Percentiles rank a stretch among this genome's conserved stretches.
Conservation (phyloP, 2,888 invertebrate species). For the Thymelicus sylvestris region DNA sequence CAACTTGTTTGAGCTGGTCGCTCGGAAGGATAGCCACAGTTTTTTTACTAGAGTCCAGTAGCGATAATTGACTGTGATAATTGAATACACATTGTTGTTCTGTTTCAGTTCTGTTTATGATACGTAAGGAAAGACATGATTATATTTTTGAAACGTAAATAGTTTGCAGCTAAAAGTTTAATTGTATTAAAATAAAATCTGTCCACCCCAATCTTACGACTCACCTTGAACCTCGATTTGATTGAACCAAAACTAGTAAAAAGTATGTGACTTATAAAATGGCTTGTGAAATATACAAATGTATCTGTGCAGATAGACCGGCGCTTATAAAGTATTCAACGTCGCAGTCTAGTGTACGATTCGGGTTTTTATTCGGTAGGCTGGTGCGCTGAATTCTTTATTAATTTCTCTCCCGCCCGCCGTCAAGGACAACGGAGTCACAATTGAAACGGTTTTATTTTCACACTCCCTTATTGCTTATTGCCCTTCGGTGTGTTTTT, state of each 20-base stretch:
- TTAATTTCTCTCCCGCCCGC: slow-evolving; percentile 20
- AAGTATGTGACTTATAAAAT: neutral
- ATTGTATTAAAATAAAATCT: too few relatives aligned
- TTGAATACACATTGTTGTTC: too few relatives aligned
- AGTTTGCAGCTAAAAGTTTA: too few relatives aligned
- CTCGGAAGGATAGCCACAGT: neutral
- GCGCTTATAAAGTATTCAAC: slow-evolving; percentile 35
- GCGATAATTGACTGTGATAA: too few relatives aligned
- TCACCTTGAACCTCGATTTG: too few relatives aligned
- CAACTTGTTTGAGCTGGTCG: neutral
- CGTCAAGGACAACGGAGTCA: slow-evolving; percentile 9
- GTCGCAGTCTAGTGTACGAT: slow-evolving; percentile 25
- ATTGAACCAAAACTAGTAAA: too few relatives aligned
- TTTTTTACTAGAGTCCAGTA: neutral
- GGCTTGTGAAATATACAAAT: slow-evolving; percentile 9
- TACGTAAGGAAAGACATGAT: too few relatives aligned
- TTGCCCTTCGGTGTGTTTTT: slow-evolving; percentile 15
- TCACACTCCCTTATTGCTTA: slow-evolving; percentile 22
- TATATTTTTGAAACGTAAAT: too few relatives aligned
- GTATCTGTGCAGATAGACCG: slow-evolving; percentile 2
- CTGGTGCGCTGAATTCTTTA: slow-evolving; percentile 34
- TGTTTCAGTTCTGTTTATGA: too few relatives aligned
- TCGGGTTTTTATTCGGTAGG: slow-evolving; percentile 34
- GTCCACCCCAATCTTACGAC: too few relatives aligned
- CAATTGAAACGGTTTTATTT: slow-evolving; percentile 26